Conservation (phyloP, 2,888 invertebrate species). For the Kuschelorhynchus macadamiae region DNA sequence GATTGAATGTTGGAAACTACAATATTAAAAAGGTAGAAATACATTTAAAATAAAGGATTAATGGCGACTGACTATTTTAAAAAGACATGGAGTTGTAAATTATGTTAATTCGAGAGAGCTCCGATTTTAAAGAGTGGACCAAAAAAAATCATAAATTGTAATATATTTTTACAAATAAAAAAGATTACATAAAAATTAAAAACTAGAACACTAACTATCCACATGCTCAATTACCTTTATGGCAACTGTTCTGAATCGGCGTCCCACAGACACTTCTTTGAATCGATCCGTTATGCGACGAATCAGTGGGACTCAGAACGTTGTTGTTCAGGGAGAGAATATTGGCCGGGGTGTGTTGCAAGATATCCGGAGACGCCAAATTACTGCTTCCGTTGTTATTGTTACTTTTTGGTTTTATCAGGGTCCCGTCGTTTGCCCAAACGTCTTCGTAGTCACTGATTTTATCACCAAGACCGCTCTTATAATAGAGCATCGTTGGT, state of each 20-base stretch:
- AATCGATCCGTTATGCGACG: slow-evolving; percentile 57
- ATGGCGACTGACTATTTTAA: too few species aligned
- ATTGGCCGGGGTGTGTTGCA: slow-evolving; percentile 64
- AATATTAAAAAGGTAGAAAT: slow-evolving; percentile 17
- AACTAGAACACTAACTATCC: too few species aligned
- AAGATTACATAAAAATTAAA: too few species aligned
- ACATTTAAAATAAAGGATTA: too few species aligned
- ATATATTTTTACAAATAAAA: too few species aligned
- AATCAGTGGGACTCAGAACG: slow-evolving; percentile 67
- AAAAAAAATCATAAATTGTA: too few species aligned
- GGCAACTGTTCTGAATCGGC: slow-evolving; percentile 60
- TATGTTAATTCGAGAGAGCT: too few species aligned
- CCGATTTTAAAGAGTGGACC: too few species aligned
- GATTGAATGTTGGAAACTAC: slow-evolving; percentile 47
- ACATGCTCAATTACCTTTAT: slow-evolving; percentile 53
- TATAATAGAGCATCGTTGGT: slow-evolving; percentile 84
- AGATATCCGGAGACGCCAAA: slow-evolving; percentile 64
- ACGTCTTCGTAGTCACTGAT: slow-evolving; percentile 96
- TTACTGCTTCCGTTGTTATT: slow-evolving; percentile 47
- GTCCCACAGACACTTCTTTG: slow-evolving; percentile 62
- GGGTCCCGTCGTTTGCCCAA: slow-evolving; percentile 75
- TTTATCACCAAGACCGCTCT: slow-evolving; percentile 91
- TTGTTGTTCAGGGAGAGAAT: slow-evolving; percentile 73
- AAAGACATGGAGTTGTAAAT: too few species aligned
- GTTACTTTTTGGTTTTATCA: slow-evolving; percentile 65